Evolutionary conservation across 2,797 vertebrate species (phyloP), one percentile per base, ranked within the genome.

Genomic region (Geotrypetes seraphini): DNA sequence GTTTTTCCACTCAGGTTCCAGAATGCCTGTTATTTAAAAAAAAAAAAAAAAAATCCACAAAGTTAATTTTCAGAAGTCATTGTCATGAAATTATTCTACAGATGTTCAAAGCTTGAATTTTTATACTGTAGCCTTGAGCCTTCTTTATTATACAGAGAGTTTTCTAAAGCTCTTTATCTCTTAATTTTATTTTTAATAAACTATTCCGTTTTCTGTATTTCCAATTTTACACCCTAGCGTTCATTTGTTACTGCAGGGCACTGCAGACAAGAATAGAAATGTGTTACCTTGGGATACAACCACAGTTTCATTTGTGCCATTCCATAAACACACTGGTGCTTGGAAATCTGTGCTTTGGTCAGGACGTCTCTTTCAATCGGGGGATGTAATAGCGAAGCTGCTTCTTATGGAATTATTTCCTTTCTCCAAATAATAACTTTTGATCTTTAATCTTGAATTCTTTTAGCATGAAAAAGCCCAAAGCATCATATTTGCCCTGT

Each of bases 291-390:
- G 32, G 56, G 55, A 57, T 57, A 63, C 31, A 60, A 26, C 23
- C 63, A 15, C 24, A 63, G 33, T 62, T 57, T 71, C 59, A 72
- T 71, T 76, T 61, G 65, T 57, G 39, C 40, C 66, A 59, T 51
- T 62, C 51, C 65, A 35, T 46, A 73, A 74, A 63, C 43, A 67
- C 15, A 34, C 23, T 22, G 44, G 27, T 56, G 33, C 48, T 55
- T 56, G 12, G 7, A 45, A 60, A 14, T 23, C 57, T 69, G 19
- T 39, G 64, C 38, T 63, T 57, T 62, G 52, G 43, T 46, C 39
- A 48, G 40, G n/a, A n/a, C n/a, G n/a, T n/a, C n/a, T n/a, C n/a
- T n/a, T n/a, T n/a, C n/a, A n/a, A n/a, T 45, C 43, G 32, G n/a
- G n/a, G n/a, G n/a, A n/a, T n/a, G n/a, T n/a, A n/a, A n/a, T n/a